Evolutionary conservation across 1,140 invertebrate genomes (phyloP).

Genomic region (Polypedilum vanderplanki): DNA sequence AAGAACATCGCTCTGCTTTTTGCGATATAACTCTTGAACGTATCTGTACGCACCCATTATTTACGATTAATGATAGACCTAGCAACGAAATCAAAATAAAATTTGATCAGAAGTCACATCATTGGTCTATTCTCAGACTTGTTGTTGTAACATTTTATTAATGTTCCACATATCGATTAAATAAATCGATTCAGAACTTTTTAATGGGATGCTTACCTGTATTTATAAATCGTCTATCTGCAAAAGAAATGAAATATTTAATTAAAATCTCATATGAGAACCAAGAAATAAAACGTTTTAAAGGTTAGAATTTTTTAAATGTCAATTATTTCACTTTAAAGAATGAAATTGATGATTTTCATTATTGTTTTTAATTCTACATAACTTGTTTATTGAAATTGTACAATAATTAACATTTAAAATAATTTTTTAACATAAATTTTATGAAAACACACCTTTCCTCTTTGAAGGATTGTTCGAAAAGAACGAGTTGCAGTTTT

Average conservation of each 20-base stretch:
- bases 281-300: neutral
- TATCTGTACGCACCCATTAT: slow-evolving; percentile 99
- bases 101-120: slow-evolving; percentile 57
- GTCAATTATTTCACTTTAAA: neutral
- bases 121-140: slow-evolving; percentile 49
- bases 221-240: neutral
- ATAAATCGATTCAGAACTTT: neutral
- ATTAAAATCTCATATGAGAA: neutral
- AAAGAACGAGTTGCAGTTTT: neutral
- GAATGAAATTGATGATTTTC: neutral
- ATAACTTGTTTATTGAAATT: too few species aligned
- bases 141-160: neutral
- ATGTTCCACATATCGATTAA: neutral
- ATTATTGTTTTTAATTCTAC: neutral
- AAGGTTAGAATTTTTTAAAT: neutral
- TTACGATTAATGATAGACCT: slow-evolving; percentile 49
- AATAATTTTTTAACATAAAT: neutral
- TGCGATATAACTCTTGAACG: slow-evolving; percentile 97
- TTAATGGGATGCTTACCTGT: neutral
- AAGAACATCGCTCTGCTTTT: slow-evolving; percentile 98
- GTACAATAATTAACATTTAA: neutral
- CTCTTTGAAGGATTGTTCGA: neutral
- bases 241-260: neutral
- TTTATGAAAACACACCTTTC: slow-evolving; percentile 8
- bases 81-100: slow-evolving; percentile 53